Evolutionary conservation across 2,888 invertebrate genomes (phyloP).

Genomic region (Dicranocentrus wangi): DNA sequence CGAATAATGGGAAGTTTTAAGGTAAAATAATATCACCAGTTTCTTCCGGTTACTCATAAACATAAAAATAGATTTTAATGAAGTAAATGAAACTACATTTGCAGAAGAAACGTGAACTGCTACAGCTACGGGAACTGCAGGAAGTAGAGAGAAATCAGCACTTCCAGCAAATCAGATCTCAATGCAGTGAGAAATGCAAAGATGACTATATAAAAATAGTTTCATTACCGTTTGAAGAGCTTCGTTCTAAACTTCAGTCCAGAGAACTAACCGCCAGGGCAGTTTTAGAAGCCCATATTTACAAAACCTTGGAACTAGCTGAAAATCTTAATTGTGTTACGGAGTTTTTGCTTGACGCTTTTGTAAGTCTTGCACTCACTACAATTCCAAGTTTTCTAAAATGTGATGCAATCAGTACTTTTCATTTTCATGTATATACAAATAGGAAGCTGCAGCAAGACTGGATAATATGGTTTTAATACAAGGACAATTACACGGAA

Average conservation of each 20-base stretch:
- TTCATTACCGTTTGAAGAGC: conserved; percentile 58
- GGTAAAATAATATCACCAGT: conserved; percentile 2
- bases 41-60: no score
- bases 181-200: not conserved
- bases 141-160: conserved; percentile 25
- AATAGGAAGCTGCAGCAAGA: conserved; percentile 67
- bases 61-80: no score
- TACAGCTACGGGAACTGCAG: conserved; percentile 21
- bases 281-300: conserved; percentile 68
- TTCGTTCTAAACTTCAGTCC: conserved; percentile 59
- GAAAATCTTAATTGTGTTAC: conserved; percentile 73
- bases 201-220: conserved; percentile 33
- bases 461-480: conserved; percentile 65
- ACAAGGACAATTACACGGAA: conserved; percentile 74
- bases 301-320: conserved; percentile 71
- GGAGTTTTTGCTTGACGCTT: conserved; percentile 73
- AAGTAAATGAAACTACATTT: no score
- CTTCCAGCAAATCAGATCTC: conserved; percentile 7
- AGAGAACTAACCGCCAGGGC: conserved; percentile 63
- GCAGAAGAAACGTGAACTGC: conserved; percentile 26
- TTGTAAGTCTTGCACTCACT: conserved; percentile 54
- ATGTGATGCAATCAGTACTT: not conserved
- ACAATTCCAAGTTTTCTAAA: conserved; percentile 2
- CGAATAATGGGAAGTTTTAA: conserved; percentile 29
- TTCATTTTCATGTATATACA: not conserved